A percentile compares a stretch with the other conserved stretches of the same genome.
phyloP scores from a whole-genome alignment of 2,797 vertebrate species.

The Mormyrus proboscirostris region DNA sequence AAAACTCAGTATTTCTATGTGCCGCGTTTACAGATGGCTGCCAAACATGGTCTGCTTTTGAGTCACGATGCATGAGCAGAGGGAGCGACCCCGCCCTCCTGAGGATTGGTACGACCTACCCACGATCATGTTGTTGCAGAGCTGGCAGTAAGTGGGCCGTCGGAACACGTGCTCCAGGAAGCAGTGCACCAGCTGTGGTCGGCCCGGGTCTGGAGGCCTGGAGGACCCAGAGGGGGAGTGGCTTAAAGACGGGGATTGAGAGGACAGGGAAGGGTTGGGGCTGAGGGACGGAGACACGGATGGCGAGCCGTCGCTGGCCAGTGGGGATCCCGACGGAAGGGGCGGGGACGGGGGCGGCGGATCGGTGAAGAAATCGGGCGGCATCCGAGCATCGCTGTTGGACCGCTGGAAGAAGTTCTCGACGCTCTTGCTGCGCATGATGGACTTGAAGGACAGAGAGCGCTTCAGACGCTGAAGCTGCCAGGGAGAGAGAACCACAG shows the following conservation, averaged over 20 bases:
- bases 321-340: slow-evolving; percentile 52
- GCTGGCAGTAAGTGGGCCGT: slow-evolving; percentile 78
- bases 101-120: slow-evolving; percentile 58
- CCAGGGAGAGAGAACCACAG: slow-evolving; percentile 14
- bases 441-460: slow-evolving; percentile 79
- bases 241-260: slow-evolving; percentile 55
- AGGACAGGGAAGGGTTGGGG: slow-evolving; percentile 51
- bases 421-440: slow-evolving; percentile 85
- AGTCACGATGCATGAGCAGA: not conserved
- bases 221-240: slow-evolving; percentile 55
- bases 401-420: slow-evolving; percentile 86
- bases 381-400: slow-evolving; percentile 71
- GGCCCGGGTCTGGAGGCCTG: slow-evolving; percentile 50
- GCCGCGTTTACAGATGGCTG: not conserved
- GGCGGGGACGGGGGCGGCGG: slow-evolving; percentile 61
- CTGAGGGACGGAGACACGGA: slow-evolving; percentile 58
- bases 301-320: slow-evolving; percentile 53
- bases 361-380: slow-evolving; percentile 70
- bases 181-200: slow-evolving; percentile 68
- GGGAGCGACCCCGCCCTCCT: no score
- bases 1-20: not conserved
- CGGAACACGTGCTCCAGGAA: slow-evolving; percentile 86
- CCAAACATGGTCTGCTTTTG: not conserved
- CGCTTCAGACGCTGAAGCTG: slow-evolving; percentile 81
- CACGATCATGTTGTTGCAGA: slow-evolving; percentile 84